Percentiles rank a stretch among this genome's conserved stretches.
phyloP scores from a whole-genome alignment of 2,888 invertebrate species.

The Itoplectis maculator region DNA sequence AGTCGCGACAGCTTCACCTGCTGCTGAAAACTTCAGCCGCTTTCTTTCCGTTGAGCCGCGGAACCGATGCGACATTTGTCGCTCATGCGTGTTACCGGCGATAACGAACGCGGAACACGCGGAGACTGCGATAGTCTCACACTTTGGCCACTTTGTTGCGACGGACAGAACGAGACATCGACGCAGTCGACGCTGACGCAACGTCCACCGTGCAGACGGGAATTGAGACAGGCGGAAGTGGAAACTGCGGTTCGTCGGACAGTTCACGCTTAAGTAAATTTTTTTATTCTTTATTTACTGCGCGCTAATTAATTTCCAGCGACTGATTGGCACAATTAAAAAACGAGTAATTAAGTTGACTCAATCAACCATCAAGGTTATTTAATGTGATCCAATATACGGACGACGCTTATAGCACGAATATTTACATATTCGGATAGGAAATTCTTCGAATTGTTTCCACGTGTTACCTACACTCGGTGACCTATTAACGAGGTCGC shows the following conservation, averaged over 20 bases:
- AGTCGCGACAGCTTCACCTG: conserved; percentile 74
- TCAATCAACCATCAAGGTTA: conserved; percentile 9
- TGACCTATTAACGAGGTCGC: not conserved
- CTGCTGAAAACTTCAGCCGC: conserved; percentile 43
- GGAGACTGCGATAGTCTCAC: conserved; percentile 19
- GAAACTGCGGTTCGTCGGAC: not conserved
- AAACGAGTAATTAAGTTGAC: conserved; percentile 19
- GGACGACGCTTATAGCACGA: too few species aligned
- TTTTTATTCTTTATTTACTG: too few species aligned
- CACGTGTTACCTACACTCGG: conserved; percentile 12
- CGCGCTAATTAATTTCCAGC: too few species aligned
- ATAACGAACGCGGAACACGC: conserved; percentile 50
- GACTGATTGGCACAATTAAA: conserved; percentile 36
- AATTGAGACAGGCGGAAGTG: not conserved
- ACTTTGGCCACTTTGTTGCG: too few species aligned
- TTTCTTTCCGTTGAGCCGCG: conserved; percentile 18
- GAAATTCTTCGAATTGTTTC: conserved; percentile 31
- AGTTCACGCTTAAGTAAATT: too few species aligned
- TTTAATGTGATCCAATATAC: conserved; percentile 58
- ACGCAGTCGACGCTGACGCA: conserved; percentile 28
- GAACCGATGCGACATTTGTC: conserved; percentile 15
- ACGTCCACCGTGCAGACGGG: conserved; percentile 36
- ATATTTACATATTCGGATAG: conserved; percentile 44
- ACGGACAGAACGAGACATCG: conserved; percentile 22
- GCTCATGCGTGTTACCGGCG: conserved; percentile 64